These are phyloP conservation scores for Palaemon carinicauda DNA, from an alignment of 1,140 invertebrate genomes.

Conservation along the genomic window DNA sequence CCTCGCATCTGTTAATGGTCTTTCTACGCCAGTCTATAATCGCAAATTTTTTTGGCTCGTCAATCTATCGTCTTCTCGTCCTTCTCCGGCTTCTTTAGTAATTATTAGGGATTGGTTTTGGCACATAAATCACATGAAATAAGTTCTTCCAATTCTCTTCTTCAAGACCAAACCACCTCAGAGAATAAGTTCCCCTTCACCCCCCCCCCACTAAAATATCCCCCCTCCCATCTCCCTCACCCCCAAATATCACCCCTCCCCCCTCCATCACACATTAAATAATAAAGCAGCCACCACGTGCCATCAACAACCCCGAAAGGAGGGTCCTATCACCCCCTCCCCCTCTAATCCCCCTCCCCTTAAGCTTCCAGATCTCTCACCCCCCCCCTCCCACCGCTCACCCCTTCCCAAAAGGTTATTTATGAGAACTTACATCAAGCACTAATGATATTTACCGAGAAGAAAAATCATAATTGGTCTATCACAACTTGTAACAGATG, in stretches of 20 bases:
- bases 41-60: too few relatives aligned
- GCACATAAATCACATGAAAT: background rate
- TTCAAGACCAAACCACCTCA: background rate
- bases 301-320: too few relatives aligned
- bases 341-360: background rate
- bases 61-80: too few relatives aligned
- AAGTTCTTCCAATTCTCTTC: background rate
- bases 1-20: too few relatives aligned
- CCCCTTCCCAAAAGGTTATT: background rate
- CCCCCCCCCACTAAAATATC: background rate
- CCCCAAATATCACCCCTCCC: background rate
- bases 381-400: background rate
- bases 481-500: constrained; percentile 50
- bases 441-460: constrained; percentile 52
- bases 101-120: too few relatives aligned
- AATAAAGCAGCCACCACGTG: constrained; percentile 27
- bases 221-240: background rate
- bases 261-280: background rate
- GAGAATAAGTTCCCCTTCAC: background rate
- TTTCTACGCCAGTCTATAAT: too few relatives aligned
- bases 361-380: background rate
- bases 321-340: constrained; percentile 11
- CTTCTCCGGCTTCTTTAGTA: too few relatives aligned
- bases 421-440: constrained; percentile 54
- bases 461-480: constrained; percentile 48